Evolutionary conservation across 2,888 invertebrate genomes (phyloP).

Genomic region (Lycaena phlaeas): DNA sequence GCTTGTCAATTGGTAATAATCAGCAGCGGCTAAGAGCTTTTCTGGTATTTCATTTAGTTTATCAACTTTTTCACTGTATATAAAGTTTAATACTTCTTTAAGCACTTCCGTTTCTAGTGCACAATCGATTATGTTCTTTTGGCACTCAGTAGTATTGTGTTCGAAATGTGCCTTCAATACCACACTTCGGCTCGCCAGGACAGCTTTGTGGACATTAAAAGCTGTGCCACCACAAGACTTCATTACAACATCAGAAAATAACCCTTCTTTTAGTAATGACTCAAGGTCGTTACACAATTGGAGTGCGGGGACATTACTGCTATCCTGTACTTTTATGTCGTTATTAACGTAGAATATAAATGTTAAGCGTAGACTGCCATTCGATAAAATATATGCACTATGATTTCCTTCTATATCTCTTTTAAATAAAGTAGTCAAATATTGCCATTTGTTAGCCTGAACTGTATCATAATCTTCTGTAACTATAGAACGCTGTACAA

Average conservation of each 20-base stretch:
- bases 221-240: slow-evolving; percentile 52
- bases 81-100: slow-evolving; percentile 49
- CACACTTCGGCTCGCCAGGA: slow-evolving; percentile 53
- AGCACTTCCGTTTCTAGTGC: slow-evolving; percentile 52
- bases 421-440: slow-evolving; percentile 52
- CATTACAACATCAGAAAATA: slow-evolving; percentile 51
- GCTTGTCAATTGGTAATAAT: slow-evolving; percentile 54
- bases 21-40: slow-evolving; percentile 54
- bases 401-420: slow-evolving; percentile 47
- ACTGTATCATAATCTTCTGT: slow-evolving; percentile 57
- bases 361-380: slow-evolving; percentile 54
- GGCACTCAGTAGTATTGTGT: slow-evolving; percentile 55
- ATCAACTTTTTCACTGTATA: slow-evolving; percentile 60
- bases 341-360: slow-evolving; percentile 57
- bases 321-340: slow-evolving; percentile 41
- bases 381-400: slow-evolving; percentile 46
- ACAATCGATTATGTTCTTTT: slow-evolving; percentile 51
- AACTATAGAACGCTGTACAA: slow-evolving; percentile 54
- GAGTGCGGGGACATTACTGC: neutral
- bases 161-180: slow-evolving; percentile 61
- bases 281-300: slow-evolving; percentile 6
- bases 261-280: neutral
- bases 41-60: slow-evolving; percentile 59
- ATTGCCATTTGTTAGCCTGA: slow-evolving; percentile 61
- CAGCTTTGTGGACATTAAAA: slow-evolving; percentile 55